Base-by-base conservation (phyloP, 2,888 invertebrate genomes). In the Thymelicus sylvestris region DNA sequence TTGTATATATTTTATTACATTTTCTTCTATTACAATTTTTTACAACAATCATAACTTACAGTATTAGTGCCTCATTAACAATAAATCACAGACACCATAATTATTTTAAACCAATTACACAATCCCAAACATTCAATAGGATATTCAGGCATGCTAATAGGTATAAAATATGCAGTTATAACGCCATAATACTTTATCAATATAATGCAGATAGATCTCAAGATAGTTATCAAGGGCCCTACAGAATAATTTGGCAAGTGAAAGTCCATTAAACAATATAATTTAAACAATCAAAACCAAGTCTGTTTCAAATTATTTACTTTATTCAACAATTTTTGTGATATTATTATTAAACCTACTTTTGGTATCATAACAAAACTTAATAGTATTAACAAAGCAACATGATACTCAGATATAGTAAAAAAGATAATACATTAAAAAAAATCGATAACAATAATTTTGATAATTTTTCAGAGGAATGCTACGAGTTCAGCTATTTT, bases 21-120 rank as follows among this genome's bases (percentile, higher is more conserved):
- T 41, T 73, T 76, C 69, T 60, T 68, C 74, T 74, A 73, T 31
- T 82, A 86, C 75, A 76, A 74, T 76, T 75, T 73, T 74, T 74
- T 70, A 78, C 72, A 68, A 68, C 71, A 69, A 68, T 75, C 75
- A 74, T 63, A 44, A 44, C 44, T 44, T 44, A 57, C 65, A 72
- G 72, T 67, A 71, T 74, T 75, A 74, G 77, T 73, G 74, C 76
- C 76, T 71, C 60, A 61, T 72, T 73, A 72, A 60, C 74, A 73
- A 52, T 65, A 72, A 73, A 76, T 76, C 75, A 77, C 77, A 77
- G 74, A 75, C 69, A 73, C 72, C 50, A 59, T 39, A 63, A 69
- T 55, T 19, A 55, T 31, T 0, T 38, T 59, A 38, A 59, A 59
- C n/a, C 7, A 8, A 24, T 24, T n/a, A 59, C n/a, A 59, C 59